phyloP scores from a whole-genome alignment of 2,113 vertebrate genomes.

The Erpornis zantholeuca region DNA sequence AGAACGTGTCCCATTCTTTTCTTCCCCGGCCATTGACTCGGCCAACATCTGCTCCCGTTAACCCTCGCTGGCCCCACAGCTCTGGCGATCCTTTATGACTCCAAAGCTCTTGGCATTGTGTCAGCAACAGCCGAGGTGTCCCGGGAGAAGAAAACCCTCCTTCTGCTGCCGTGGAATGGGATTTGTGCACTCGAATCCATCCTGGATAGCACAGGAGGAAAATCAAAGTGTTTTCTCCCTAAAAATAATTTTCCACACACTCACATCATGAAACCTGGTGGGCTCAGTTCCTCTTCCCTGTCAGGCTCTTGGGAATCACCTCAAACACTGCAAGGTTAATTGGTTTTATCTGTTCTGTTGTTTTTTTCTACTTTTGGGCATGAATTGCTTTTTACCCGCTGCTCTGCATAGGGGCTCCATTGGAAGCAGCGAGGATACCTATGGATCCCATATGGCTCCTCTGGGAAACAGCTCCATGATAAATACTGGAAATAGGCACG shows the following conservation, averaged over 20 bases:
- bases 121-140: not conserved
- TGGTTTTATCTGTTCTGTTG: not conserved
- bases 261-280: not conserved
- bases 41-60: conserved; percentile 39
- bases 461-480: not conserved
- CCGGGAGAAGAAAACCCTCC: not conserved
- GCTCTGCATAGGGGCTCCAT: not conserved
- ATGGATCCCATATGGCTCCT: not conserved
- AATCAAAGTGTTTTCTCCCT: not conserved
- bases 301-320: not conserved
- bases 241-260: rapidly evolving
- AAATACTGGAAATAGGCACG: not conserved
- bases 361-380: not conserved
- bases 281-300: not conserved
- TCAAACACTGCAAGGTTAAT: not conserved
- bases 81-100: not conserved
- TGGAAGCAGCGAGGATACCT: not conserved
- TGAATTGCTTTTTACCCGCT: not conserved
- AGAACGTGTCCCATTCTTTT: not conserved
- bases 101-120: not conserved
- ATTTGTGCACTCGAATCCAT: not conserved
- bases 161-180: not conserved
- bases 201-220: not conserved
- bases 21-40: not conserved
- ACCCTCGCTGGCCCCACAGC: not conserved